Conservation (phyloP, 2,888 invertebrate species). For the Drymonia ruficornis region DNA sequence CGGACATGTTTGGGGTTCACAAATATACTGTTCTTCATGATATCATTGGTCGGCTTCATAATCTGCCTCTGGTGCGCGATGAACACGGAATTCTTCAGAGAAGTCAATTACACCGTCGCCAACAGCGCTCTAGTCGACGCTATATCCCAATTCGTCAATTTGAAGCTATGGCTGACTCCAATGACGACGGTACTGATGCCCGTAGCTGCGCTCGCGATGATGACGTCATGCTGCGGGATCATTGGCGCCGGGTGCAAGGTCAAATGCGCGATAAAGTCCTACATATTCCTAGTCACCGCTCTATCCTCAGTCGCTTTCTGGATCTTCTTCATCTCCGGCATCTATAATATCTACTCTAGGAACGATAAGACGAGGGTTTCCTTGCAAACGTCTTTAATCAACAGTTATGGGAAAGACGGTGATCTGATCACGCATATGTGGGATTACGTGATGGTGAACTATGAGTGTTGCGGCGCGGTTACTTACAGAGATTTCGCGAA, state of each 20-base stretch:
- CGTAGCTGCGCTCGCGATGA: slow-evolving; percentile 54
- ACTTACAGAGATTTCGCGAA: slow-evolving; percentile 60
- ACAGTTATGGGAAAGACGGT: slow-evolving; percentile 64
- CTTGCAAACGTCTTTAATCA: slow-evolving; percentile 50
- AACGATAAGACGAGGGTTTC: slow-evolving; percentile 53
- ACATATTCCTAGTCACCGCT: slow-evolving; percentile 64
- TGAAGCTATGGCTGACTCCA: slow-evolving; percentile 67
- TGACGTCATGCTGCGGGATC: slow-evolving; percentile 74
- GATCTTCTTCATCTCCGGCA: slow-evolving; percentile 65
- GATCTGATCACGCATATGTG: slow-evolving; percentile 65
- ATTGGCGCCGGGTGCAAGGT: slow-evolving; percentile 70
- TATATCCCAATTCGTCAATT: slow-evolving; percentile 64
- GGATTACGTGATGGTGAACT: slow-evolving; percentile 67
- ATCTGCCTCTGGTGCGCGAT: slow-evolving; percentile 71
- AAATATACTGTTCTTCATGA: slow-evolving; percentile 64
- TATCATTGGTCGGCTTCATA: slow-evolving; percentile 52
- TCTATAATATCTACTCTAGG: slow-evolving; percentile 67
- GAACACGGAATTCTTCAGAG: slow-evolving; percentile 69
- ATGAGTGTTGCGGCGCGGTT: slow-evolving; percentile 70
- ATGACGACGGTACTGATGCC: slow-evolving; percentile 64
- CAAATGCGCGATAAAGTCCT: slow-evolving; percentile 71
- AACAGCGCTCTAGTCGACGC: slow-evolving; percentile 57
- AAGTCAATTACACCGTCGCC: slow-evolving; percentile 71
- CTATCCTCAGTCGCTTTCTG: slow-evolving; percentile 57
- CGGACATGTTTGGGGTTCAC: slow-evolving; percentile 75